Conservation (phyloP, 1,140 invertebrate genomes). For the Hypothenemus hampei region DNA sequence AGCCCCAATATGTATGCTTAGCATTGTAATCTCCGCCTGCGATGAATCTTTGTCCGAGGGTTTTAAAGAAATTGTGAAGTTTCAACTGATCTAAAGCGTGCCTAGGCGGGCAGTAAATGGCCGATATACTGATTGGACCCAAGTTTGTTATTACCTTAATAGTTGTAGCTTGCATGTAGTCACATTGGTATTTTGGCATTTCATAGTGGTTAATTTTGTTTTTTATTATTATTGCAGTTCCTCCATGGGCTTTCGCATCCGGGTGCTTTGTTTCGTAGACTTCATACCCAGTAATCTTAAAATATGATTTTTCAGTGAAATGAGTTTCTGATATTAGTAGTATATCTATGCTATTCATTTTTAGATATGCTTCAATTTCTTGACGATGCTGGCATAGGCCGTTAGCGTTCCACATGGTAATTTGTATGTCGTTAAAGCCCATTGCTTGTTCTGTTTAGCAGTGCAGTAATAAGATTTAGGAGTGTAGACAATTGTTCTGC, state of each 20-base stretch:
- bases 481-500: neutral
- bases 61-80: conserved; percentile 35
- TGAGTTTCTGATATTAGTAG: conserved; percentile 38
- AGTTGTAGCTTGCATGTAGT: conserved; percentile 30
- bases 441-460: conserved; percentile 26
- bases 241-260: conserved; percentile 33
- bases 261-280: conserved; percentile 32
- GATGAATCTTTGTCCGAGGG: conserved; percentile 41
- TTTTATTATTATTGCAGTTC: conserved; percentile 32
- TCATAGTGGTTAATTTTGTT: conserved; percentile 26
- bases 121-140: conserved; percentile 31
- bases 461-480: conserved; percentile 19
- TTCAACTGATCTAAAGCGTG: conserved; percentile 32
- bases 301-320: conserved; percentile 25
- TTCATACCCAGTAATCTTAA: conserved; percentile 30
- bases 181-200: conserved; percentile 9
- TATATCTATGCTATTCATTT: conserved; percentile 34
- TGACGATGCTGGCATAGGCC: conserved; percentile 25
- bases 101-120: conserved; percentile 41
- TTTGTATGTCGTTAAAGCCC: conserved; percentile 8
- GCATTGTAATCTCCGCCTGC: conserved; percentile 46
- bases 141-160: neutral
- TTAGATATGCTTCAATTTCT: conserved; percentile 31
- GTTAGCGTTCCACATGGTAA: conserved; percentile 34
- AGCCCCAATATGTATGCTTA: conserved; percentile 46